Evolutionary conservation across 2,797 vertebrate genomes (phyloP).

Genomic region (Babyrousa celebensis): DNA sequence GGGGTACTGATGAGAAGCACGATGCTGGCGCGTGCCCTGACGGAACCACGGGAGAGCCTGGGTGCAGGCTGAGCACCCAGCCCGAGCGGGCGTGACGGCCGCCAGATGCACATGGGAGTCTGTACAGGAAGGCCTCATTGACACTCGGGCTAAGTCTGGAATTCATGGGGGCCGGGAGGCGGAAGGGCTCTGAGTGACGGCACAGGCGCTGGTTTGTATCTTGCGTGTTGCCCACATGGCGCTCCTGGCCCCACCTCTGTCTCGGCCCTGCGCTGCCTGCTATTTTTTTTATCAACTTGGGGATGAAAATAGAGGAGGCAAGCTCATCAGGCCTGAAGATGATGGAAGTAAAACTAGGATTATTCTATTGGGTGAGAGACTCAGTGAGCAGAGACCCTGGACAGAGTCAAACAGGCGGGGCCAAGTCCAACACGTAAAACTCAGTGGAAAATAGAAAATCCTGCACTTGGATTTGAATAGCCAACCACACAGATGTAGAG

Average conservation of each 20-base stretch:
- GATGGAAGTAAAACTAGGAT: not conserved
- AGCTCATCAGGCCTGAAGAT: not conserved
- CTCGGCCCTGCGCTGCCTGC: not conserved
- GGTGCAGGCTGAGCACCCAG: accelerated
- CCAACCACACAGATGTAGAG: not conserved
- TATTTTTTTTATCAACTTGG: accelerated
- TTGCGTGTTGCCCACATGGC: too few relatives aligned
- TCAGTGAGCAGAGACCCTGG: not conserved
- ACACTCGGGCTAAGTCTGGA: too few relatives aligned
- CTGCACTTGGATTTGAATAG: not conserved
- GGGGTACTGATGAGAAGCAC: accelerated
- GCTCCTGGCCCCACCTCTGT: too few relatives aligned
- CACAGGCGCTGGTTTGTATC: too few relatives aligned
- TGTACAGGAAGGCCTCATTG: not conserved
- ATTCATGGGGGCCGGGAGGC: too few relatives aligned
- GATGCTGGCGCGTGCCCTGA: accelerated
- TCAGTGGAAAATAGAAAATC: too few relatives aligned
- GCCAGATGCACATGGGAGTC: too few relatives aligned
- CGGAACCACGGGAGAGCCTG: too few relatives aligned
- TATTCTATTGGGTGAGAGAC: accelerated
- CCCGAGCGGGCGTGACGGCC: accelerated
- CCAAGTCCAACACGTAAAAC: too few relatives aligned
- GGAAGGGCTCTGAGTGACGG: too few relatives aligned
- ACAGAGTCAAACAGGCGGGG: not conserved
- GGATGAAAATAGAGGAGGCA: not conserved